Evolutionary conservation across 2,113 vertebrate species (phyloP).

Genomic region (Cnemophilus loriae): DNA sequence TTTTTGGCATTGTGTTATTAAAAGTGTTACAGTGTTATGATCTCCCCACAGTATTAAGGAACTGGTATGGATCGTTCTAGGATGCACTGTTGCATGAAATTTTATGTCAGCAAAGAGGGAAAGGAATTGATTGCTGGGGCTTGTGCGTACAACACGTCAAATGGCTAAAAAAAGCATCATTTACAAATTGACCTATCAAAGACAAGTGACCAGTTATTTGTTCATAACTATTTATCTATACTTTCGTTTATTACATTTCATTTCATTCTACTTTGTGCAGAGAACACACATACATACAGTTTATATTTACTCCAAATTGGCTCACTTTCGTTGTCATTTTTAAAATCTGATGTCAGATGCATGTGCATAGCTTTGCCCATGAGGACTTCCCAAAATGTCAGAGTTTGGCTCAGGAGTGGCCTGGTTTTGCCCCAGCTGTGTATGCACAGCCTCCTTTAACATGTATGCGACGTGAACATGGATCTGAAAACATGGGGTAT

Average conservation of each 20-base stretch:
- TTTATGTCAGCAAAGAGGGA: slow-evolving; percentile 4
- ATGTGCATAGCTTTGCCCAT: neutral
- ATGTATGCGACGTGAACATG: fast-evolving
- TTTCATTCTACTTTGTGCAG: neutral
- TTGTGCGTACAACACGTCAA: neutral
- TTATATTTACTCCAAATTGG: neutral
- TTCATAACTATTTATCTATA: neutral
- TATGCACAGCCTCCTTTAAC: neutral
- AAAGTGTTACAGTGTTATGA: slow-evolving; percentile 54
- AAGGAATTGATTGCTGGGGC: neutral
- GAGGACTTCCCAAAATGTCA: neutral
- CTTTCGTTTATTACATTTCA: neutral
- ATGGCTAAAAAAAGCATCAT: neutral
- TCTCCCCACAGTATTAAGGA: slow-evolving; percentile 56
- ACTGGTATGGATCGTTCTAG: neutral
- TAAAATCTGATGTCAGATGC: neutral
- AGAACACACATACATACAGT: neutral
- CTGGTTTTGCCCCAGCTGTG: neutral
- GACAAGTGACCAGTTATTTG: neutral
- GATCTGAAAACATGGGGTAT: neutral
- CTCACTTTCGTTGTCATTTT: neutral
- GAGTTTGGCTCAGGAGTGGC: slow-evolving; percentile 7
- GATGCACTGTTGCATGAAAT: slow-evolving; percentile 11
- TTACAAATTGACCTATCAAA: neutral
- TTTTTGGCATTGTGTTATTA: slow-evolving; percentile 34